Percentiles rank a stretch among this genome's conserved stretches.
Conservation (phyloP, 2,888 invertebrate genomes). For the Archaeoteleia sp. region DNA sequence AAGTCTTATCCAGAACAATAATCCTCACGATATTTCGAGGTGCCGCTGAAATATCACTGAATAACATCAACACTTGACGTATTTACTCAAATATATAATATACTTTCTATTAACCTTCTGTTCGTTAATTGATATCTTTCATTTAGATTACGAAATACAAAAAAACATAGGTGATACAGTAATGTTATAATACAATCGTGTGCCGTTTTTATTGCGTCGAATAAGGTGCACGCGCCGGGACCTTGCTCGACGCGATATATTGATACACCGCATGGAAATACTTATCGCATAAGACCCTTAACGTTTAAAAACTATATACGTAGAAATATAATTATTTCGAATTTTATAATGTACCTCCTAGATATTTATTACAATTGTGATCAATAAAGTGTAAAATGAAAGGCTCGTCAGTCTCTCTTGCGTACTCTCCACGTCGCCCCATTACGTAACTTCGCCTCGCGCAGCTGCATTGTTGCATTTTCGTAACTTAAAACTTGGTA, state of each 20-base stretch:
- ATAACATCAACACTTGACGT: conserved; percentile 67
- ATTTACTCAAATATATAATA: conserved; percentile 73
- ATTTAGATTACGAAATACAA: conserved; percentile 73
- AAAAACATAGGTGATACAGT: conserved; percentile 73
- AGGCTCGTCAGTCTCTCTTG: conserved; percentile 52
- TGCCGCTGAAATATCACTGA: conserved; percentile 62
- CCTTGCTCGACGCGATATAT: conserved; percentile 66
- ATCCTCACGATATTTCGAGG: conserved; percentile 56
- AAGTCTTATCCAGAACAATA: conserved; percentile 69
- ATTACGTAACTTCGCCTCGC: conserved; percentile 26
- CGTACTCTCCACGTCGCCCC: conserved; percentile 18
- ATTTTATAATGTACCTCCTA: conserved; percentile 65
- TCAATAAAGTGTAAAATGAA: conserved; percentile 66
- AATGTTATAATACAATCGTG: conserved; percentile 72
- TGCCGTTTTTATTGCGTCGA: conserved; percentile 62
- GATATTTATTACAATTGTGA: conserved; percentile 67
- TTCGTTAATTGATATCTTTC: conserved; percentile 70
- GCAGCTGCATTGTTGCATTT: conserved; percentile 41
- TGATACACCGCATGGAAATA: conserved; percentile 65
- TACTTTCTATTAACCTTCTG: conserved; percentile 72
- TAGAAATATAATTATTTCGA: conserved; percentile 73
- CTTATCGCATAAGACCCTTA: conserved; percentile 66
- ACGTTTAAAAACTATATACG: conserved; percentile 62
- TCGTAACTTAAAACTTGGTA: conserved; percentile 15
- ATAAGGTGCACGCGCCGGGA: conserved; percentile 54